Evolutionary conservation across 2,797 vertebrate genomes (phyloP), one percentile per base, ranked within the genome.

Genomic region (Eidolon dupreanum): DNA sequence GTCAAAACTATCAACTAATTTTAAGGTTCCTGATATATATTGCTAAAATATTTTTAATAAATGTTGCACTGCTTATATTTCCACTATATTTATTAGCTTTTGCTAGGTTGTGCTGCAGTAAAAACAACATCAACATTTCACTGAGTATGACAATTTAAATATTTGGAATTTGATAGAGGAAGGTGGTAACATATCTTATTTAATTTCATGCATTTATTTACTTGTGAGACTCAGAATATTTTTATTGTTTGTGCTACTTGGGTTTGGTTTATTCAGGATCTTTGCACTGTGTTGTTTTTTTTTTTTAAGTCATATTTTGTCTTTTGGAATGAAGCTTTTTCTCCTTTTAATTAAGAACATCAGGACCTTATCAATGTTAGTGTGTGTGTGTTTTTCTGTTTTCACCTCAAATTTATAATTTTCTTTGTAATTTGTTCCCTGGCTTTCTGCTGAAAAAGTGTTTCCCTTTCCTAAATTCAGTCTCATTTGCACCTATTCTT

Each of bases 351-450:
- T 79, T 82, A 79, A 31, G 11, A 61, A 75, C 2, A 59, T 59
- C 5, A 86, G 79, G 19, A 68, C 10, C 5, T 79, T 28, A 57
- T 46, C 65, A 66, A 75, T 3, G 19, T 93, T 75, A 79, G 22
- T 65, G 26, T 87, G 3, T 33, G 33, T 33, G 33, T 33, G 33
- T 46, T 51, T 71, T 77, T 2, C 49, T 65, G 57, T 82, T 95
- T 93, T 49, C 24, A 63, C 10, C 28, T 95, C 17, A 84, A 13
- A 88, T 90, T 26, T 90, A 53, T 95, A 61, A 85, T 12, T 46
- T 89, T 94, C n/a, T 73, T 93, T 31, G 3, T 93, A 83, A 78
- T 70, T 86, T 92, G 84, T 89, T 61, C 7, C 24, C 20, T 82
- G 11, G 2, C 36, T 79, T 75, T 79, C 49, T 95, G 24, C 33